Base-by-base conservation (phyloP, 2,888 invertebrate genomes). In the Augiades crinisus region DNA sequence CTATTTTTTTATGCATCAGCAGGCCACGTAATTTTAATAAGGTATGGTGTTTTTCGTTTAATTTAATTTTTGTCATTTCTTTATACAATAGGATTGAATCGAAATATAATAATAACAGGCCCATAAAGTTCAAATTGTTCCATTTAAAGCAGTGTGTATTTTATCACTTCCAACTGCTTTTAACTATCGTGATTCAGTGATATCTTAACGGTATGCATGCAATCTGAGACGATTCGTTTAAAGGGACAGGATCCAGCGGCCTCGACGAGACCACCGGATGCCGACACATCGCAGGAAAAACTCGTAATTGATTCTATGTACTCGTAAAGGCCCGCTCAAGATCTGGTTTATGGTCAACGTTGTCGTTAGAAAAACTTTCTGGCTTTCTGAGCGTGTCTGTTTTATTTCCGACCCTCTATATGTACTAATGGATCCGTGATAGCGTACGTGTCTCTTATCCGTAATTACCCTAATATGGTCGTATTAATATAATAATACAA, bases 241-340 rank as follows among this genome's bases (percentile, higher is more conserved):
- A n/a, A 54, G 40, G 53, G 56, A 53, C 54, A 40, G 46, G 43
- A 56, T 51, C 53, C 36, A 30, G 24, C 19, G 43, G 47, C 53
- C 44, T 54, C 33, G 47, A 38, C 31, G 41, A 54, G 46, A 46
- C 45, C 61, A 69, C 74, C 77, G 79, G 78, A 81, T 74, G 72
- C 74, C 68, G 61, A 68, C 64, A 62, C 61, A 68, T 55, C 54
- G 64, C 70, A 72, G 70, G 77, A 47, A 79, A 81, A 81, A 78
- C 68, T 66, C 64, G 65, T 81, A 81, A 81, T 80, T 75, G 78
- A 64, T 81, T 81, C 79, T 72, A 61, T 65, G 75, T 77, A 80
- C 61, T 64, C 64, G 62, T 55, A 51, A 55, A 60, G 46, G 47
- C 50, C n/a, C 10, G 14, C 34, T 36, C 55, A 54, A 53, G 53